phyloP scores from a whole-genome alignment of 2,113 vertebrate genomes.

The Loxodonta africana region DNA sequence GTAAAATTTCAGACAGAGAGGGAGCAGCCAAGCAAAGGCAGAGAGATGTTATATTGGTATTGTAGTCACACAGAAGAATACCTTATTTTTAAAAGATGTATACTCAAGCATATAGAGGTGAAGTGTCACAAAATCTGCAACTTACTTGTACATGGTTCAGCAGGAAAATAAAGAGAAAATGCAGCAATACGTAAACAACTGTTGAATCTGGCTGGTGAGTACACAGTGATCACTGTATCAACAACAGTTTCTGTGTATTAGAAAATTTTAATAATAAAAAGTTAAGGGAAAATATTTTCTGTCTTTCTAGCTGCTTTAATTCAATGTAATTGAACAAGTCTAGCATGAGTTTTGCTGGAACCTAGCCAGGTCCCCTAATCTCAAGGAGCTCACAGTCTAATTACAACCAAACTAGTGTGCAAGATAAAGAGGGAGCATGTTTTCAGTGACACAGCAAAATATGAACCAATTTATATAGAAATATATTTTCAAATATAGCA shows the following conservation, averaged over 20 bases:
- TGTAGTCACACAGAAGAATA: not conserved
- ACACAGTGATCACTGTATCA: not conserved
- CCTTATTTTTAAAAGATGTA: conserved; percentile 12
- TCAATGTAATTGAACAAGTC: conserved; percentile 40
- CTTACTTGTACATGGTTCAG: not conserved
- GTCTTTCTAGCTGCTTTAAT: not conserved
- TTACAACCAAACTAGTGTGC: conserved; percentile 35
- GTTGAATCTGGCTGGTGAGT: not conserved
- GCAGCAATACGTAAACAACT: conserved; percentile 7
- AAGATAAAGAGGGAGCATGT: conserved; percentile 24
- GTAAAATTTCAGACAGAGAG: not conserved
- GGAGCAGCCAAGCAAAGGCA: not conserved
- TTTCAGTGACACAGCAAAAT: conserved; percentile 58
- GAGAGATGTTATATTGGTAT: not conserved
- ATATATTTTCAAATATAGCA: conserved; percentile 29
- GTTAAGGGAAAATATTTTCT: not conserved
- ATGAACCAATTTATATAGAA: conserved; percentile 46
- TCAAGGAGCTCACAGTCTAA: conserved; percentile 34
- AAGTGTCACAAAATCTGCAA: conserved; percentile 3
- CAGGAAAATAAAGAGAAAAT: conserved; percentile 16
- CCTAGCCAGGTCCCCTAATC: not conserved
- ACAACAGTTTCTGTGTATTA: not conserved
- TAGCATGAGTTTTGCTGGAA: not conserved
- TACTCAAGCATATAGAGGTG: not conserved
- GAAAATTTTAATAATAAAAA: conserved; percentile 39